Percentiles rank a stretch among this genome's conserved stretches.
phyloP scores from a whole-genome alignment of 2,888 invertebrate genomes.

The Hartigia nigra region DNA sequence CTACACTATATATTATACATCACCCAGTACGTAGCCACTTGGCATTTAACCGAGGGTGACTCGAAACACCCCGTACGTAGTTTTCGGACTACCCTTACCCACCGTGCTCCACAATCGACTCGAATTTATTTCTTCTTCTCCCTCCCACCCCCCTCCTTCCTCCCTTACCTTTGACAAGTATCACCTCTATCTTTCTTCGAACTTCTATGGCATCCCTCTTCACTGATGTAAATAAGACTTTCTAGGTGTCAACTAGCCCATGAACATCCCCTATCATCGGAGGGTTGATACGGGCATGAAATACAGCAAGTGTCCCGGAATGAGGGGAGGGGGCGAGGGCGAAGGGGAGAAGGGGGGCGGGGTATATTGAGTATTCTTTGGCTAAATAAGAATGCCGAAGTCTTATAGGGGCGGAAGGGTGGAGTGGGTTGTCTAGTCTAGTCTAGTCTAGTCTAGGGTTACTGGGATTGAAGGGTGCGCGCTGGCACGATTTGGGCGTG shows the following conservation, averaged over 20 bases:
- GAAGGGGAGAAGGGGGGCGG: too few species aligned
- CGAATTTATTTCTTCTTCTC: neutral
- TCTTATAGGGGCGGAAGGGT: neutral
- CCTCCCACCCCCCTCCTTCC: neutral
- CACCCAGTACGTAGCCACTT: neutral
- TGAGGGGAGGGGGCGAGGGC: too few species aligned
- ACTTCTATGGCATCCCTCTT: neutral
- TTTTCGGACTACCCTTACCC: neutral
- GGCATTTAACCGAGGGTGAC: neutral
- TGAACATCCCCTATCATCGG: neutral
- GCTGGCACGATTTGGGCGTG: neutral
- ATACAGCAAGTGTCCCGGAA: neutral
- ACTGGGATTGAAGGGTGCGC: neutral
- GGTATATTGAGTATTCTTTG: neutral
- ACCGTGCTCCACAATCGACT: neutral
- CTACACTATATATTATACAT: neutral
- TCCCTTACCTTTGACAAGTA: neutral
- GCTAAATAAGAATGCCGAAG: neutral
- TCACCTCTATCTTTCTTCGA: neutral
- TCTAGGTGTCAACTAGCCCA: neutral
- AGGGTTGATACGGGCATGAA: neutral
- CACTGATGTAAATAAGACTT: neutral
- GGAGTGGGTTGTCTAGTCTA: fast-evolving
- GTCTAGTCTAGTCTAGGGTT: neutral
- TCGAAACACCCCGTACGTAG: neutral